Percentiles rank a stretch among this genome's conserved stretches.
phyloP scores from a whole-genome alignment of 2,797 vertebrate species.

The Cuculus canorus region DNA sequence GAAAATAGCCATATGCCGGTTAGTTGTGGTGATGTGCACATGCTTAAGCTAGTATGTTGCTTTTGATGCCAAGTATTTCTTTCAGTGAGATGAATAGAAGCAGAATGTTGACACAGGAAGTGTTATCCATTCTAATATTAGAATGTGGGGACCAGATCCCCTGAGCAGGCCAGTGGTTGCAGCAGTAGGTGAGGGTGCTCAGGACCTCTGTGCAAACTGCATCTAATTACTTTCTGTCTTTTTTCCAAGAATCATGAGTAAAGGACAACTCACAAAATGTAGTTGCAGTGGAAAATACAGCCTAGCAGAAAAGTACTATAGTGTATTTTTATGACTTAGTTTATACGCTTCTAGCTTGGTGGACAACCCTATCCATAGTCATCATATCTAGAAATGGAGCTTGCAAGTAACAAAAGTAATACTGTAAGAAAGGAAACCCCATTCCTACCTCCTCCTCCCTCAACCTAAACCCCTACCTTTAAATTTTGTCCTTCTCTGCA shows the following conservation, averaged over 20 bases:
- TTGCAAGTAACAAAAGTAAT: not conserved
- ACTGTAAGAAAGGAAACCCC: not conserved
- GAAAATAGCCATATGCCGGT: slow-evolving; percentile 47
- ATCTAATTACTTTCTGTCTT: not conserved
- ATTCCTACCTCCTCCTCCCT: too few species aligned
- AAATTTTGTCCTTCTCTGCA: not conserved
- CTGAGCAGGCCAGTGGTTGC: not conserved
- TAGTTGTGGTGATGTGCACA: slow-evolving; percentile 52
- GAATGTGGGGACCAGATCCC: fast-evolving
- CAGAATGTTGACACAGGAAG: not conserved
- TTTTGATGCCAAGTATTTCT: slow-evolving; percentile 25
- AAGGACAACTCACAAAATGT: not conserved
- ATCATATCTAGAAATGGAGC: not conserved
- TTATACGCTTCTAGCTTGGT: not conserved
- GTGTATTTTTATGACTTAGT: not conserved
- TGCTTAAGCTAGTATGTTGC: slow-evolving; percentile 23
- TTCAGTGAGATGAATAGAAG: slow-evolving; percentile 19
- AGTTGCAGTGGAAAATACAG: not conserved
- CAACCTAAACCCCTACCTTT: fast-evolving
- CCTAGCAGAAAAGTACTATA: not conserved
- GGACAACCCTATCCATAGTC: not conserved
- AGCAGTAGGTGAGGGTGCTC: not conserved
- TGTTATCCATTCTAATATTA: slow-evolving; percentile 26
- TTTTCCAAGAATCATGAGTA: not conserved
- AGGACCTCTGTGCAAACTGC: not conserved